Evolutionary conservation across 2,113 vertebrate genomes (phyloP).

Genomic region (Pterocles gutturalis): DNA sequence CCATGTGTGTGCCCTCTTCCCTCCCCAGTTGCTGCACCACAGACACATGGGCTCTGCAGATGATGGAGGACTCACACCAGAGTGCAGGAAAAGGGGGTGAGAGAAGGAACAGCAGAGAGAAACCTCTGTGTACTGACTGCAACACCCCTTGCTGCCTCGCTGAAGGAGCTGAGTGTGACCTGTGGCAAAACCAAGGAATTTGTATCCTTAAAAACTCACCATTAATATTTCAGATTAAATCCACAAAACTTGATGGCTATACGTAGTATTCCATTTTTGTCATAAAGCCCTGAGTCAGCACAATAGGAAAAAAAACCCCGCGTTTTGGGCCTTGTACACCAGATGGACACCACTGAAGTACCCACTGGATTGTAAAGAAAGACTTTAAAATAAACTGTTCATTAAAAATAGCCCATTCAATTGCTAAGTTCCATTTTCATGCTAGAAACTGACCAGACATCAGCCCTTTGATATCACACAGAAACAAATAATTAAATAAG

Average conservation of each 20-base stretch:
- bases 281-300: not conserved
- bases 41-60: not conserved
- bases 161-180: not conserved
- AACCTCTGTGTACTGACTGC: accelerated
- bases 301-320: not conserved
- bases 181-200: not conserved
- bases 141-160: accelerated
- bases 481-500: not conserved
- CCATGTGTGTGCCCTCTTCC: not conserved
- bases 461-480: not conserved
- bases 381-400: not conserved
- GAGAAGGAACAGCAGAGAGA: not conserved
- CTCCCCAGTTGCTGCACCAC: not conserved
- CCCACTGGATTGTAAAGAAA: not conserved
- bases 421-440: not conserved
- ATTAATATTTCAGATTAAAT: not conserved
- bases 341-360: not conserved
- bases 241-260: not conserved
- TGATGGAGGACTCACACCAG: not conserved
- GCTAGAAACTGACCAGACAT: not conserved
- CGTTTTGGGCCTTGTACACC: not conserved
- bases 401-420: not conserved
- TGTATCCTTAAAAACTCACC: not conserved
- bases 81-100: accelerated
- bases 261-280: not conserved